Conservation (phyloP, 2,888 invertebrate species). For the Steinernema hermaphroditum region DNA sequence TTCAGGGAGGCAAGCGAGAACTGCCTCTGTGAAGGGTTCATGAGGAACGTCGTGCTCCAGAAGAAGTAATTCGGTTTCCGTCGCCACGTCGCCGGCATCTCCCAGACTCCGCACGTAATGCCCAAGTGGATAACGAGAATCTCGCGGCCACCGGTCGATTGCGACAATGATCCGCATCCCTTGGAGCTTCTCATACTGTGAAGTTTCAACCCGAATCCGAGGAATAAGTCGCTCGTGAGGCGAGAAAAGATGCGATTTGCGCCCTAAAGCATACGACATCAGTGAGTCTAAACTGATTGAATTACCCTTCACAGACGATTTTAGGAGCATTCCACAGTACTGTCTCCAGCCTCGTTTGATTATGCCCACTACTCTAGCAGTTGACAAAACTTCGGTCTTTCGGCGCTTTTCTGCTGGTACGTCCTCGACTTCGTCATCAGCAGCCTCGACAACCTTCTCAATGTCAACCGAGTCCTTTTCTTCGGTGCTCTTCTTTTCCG, state of each 20-base stretch:
- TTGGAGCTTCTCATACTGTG: constrained; percentile 70
- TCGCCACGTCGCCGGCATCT: constrained; percentile 85
- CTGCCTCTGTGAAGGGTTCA: constrained; percentile 89
- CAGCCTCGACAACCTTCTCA: constrained; percentile 33
- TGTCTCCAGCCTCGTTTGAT: constrained; percentile 94
- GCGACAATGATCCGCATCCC: constrained; percentile 83
- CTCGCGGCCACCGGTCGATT: constrained; percentile 92
- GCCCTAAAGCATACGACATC: constrained; percentile 44
- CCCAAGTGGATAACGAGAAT: constrained; percentile 69
- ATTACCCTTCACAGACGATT: neutral
- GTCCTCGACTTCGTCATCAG: constrained; percentile 29
- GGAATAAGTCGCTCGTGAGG: constrained; percentile 93
- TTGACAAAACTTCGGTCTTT: constrained; percentile 70
- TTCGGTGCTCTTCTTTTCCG: constrained; percentile 59
- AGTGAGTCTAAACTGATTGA: neutral
- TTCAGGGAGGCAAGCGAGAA: constrained; percentile 85
- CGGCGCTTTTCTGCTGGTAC: constrained; percentile 47
- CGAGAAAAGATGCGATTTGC: constrained; percentile 80
- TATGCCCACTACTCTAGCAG: constrained; percentile 86
- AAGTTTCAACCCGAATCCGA: constrained; percentile 89
- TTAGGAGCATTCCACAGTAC: constrained; percentile 82
- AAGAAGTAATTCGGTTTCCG: constrained; percentile 93
- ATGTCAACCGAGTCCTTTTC: constrained; percentile 51
- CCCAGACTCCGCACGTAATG: constrained; percentile 93
- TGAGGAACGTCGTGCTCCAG: constrained; percentile 96